A percentile compares a stretch with the other conserved stretches of the same genome.
Conservation (phyloP, 2,113 vertebrate genomes). For the Lepus europaeus region DNA sequence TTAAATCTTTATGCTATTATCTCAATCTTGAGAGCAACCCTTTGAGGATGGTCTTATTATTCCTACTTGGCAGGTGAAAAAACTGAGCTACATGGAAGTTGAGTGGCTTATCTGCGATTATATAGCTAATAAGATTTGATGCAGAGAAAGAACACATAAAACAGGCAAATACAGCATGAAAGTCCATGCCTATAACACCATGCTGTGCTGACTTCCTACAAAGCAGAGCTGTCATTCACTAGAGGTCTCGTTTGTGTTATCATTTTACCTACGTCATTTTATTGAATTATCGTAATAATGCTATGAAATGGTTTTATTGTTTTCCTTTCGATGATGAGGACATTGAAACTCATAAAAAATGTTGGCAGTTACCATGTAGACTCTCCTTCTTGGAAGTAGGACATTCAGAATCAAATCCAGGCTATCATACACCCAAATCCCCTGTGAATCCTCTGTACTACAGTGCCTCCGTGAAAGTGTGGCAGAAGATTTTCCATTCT, state of each 20-base stretch:
- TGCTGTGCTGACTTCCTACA: fast-evolving
- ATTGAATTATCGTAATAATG: neutral
- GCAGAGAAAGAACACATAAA: fast-evolving
- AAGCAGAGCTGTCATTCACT: fast-evolving
- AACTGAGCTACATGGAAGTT: neutral
- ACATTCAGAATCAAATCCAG: neutral
- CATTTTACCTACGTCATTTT: neutral
- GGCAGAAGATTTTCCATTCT: neutral
- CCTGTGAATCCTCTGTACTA: neutral
- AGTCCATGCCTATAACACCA: fast-evolving
- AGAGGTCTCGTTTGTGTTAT: neutral
- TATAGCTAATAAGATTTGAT: fast-evolving
- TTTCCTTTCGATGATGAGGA: fast-evolving
- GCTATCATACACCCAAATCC: neutral
- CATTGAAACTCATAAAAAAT: neutral
- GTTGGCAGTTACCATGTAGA: fast-evolving
- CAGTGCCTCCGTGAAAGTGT: neutral
- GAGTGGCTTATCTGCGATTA: neutral
- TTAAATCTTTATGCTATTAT: neutral
- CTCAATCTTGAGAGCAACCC: neutral
- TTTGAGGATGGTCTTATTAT: neutral
- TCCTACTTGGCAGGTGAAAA: neutral
- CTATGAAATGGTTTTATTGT: neutral
- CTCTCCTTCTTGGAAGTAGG: neutral
- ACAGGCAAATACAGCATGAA: fast-evolving